phyloP scores from a whole-genome alignment of 2,113 vertebrate species.

The Ardeotis arabs region DNA sequence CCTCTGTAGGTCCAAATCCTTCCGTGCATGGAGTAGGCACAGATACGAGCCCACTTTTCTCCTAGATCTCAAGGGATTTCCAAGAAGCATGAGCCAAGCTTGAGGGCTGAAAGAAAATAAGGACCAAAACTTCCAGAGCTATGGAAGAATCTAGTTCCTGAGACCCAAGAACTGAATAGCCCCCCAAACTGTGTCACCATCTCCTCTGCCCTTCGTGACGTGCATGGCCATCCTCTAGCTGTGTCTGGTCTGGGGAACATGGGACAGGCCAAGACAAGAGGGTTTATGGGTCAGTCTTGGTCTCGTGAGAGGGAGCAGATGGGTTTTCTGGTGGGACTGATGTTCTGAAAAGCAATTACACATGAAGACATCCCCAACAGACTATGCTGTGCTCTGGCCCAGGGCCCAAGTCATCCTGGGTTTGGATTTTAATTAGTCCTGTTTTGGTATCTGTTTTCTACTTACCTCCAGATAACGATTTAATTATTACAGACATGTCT shows the following conservation, averaged over 20 bases:
- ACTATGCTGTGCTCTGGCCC: constrained; percentile 33
- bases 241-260: background rate
- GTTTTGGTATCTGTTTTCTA: constrained; percentile 33
- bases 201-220: background rate
- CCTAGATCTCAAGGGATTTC: background rate
- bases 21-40: background rate
- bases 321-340: constrained; percentile 44
- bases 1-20: background rate
- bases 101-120: background rate
- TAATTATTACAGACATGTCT: constrained; percentile 61
- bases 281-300: constrained; percentile 1
- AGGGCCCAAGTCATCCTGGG: constrained; percentile 23
- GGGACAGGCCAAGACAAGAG: background rate
- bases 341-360: constrained; percentile 67
- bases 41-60: background rate
- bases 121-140: background rate
- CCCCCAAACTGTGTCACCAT: background rate
- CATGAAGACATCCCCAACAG: constrained; percentile 49
- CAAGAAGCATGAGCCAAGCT: background rate
- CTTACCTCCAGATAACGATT: constrained; percentile 61
- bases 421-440: constrained; percentile 59
- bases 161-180: background rate
- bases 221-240: background rate
- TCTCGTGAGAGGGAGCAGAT: background rate
- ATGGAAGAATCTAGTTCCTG: background rate